Conservation (phyloP, 2,888 invertebrate genomes). For the Nebria salina region DNA sequence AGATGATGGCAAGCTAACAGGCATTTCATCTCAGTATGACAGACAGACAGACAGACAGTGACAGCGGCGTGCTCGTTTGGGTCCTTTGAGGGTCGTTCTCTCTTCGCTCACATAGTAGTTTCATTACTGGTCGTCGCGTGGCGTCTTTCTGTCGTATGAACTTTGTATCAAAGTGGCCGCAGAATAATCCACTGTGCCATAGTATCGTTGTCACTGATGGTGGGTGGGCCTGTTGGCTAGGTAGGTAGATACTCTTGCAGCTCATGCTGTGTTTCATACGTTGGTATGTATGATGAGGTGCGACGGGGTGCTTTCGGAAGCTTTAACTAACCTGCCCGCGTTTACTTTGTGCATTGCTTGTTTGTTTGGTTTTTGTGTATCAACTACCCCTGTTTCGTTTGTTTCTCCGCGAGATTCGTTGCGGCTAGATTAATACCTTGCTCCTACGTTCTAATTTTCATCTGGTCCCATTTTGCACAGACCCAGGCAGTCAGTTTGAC, state of each 20-base stretch:
- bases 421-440: not conserved
- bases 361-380: not conserved
- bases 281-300: not conserved
- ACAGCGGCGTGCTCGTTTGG: not conserved
- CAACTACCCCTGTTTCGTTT: not conserved
- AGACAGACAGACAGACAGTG: not conserved
- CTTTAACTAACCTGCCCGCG: slow-evolving; percentile 10
- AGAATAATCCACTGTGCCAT: not conserved
- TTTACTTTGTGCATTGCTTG: not conserved
- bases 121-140: not conserved
- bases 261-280: not conserved
- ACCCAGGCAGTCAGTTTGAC: too few species aligned
- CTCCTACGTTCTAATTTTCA: too few species aligned
- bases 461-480: too few species aligned
- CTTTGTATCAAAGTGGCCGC: not conserved
- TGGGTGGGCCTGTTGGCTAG: not conserved
- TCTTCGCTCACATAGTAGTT: not conserved
- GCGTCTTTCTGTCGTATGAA: not conserved
- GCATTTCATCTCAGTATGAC: not conserved
- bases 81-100: not conserved
- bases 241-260: not conserved
- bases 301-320: not conserved
- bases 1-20: not conserved
- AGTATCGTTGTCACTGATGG: not conserved
- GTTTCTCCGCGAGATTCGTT: not conserved